These are phyloP conservation scores for Pectinophora gossypiella DNA, from an alignment of 1,140 invertebrate genomes.

Conservation along the genomic window DNA sequence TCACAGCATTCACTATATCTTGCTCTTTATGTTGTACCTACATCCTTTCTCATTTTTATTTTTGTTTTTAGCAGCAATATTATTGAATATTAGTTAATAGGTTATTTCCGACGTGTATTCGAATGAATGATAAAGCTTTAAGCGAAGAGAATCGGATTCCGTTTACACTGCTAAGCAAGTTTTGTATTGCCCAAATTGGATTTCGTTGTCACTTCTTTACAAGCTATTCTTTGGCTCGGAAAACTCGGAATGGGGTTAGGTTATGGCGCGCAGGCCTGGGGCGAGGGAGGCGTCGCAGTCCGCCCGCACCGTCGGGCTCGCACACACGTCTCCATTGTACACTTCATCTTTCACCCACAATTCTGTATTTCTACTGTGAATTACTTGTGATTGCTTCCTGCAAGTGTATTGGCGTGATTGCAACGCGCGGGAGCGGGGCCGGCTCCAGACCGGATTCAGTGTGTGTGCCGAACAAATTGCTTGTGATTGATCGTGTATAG, in stretches of 20 bases:
- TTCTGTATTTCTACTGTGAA: not conserved
- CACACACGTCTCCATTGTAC: conserved; percentile 22
- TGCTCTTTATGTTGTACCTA: too few relatives aligned
- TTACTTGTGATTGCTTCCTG: too few relatives aligned
- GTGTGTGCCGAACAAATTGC: not conserved
- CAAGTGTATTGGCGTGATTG: not conserved
- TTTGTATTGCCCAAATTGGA: not conserved
- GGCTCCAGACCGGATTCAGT: not conserved
- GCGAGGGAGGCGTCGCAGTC: conserved; percentile 40
- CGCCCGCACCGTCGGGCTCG: conserved; percentile 29
- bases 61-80: too few relatives aligned
- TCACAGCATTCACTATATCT: too few relatives aligned
- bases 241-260: conserved; percentile 33
- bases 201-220: conserved; percentile 24
- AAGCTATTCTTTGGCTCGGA: conserved; percentile 33
- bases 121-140: too few relatives aligned
- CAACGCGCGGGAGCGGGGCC: not conserved
- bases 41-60: too few relatives aligned
- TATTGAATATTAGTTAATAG: too few relatives aligned
- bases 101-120: too few relatives aligned
- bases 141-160: too few relatives aligned
- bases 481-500: not conserved
- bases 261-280: conserved; percentile 23
- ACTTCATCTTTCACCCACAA: not conserved
- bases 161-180: not conserved